Percentiles rank a stretch among this genome's conserved stretches.
Conservation (phyloP, 2,888 invertebrate genomes). For the Standfussiana lucernea region DNA sequence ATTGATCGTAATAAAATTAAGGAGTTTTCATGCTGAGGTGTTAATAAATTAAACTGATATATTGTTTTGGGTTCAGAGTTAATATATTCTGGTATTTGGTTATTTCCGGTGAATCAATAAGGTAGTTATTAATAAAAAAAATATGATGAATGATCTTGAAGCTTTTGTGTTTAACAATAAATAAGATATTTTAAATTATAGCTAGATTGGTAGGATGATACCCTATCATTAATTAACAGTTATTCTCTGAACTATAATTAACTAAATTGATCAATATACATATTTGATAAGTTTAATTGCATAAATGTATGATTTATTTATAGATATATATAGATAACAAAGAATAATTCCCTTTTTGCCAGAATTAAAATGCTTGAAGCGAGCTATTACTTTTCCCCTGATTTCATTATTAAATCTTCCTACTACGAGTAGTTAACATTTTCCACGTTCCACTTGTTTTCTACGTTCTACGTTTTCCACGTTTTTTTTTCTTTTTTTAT, state of each 20-base stretch:
- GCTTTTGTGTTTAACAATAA: not conserved
- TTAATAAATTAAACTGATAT: conserved; percentile 45
- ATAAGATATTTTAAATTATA: conserved; percentile 5
- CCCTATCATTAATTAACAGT: conserved; percentile 25
- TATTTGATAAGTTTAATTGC: not conserved
- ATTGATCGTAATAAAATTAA: conserved; percentile 21
- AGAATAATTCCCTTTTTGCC: too few relatives aligned
- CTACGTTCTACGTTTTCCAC: too few relatives aligned
- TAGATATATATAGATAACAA: not conserved
- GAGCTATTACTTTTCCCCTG: too few relatives aligned
- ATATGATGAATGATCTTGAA: conserved; percentile 16
- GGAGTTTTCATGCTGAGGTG: conserved; percentile 33
- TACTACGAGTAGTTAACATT: too few relatives aligned
- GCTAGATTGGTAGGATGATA: too few relatives aligned
- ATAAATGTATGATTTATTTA: not conserved
- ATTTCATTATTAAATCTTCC: too few relatives aligned
- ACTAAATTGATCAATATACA: not conserved
- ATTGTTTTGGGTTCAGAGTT: not conserved
- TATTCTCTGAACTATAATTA: conserved; percentile 7
- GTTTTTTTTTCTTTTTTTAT: too few relatives aligned
- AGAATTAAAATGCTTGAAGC: too few relatives aligned
- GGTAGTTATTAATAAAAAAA: too few relatives aligned
- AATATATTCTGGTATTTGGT: conserved; percentile 25
- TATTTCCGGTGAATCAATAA: conserved; percentile 15
- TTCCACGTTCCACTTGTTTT: too few relatives aligned